Evolutionary conservation across 2,888 invertebrate genomes (phyloP).

Genomic region (Cataglyphis livida): DNA sequence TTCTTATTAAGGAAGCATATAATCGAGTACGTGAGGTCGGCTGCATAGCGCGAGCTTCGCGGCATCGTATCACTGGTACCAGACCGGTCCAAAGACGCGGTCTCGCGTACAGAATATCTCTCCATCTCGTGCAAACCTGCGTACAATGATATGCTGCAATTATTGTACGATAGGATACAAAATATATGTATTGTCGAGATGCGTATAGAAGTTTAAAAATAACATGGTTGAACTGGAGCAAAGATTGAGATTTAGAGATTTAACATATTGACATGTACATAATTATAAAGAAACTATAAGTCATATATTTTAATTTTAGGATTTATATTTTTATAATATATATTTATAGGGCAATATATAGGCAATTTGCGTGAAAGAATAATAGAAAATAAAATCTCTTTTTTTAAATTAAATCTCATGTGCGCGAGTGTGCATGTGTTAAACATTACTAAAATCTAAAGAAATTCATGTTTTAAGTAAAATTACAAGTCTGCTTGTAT

Average conservation of each 20-base stretch:
- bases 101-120: slow-evolving; percentile 94
- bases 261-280: background rate
- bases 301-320: background rate
- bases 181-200: background rate
- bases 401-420: background rate
- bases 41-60: slow-evolving; percentile 90
- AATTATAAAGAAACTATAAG: background rate
- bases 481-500: background rate
- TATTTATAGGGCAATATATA: too few species aligned
- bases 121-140: slow-evolving; percentile 94
- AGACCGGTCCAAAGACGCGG: slow-evolving; percentile 96
- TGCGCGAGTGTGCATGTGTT: background rate
- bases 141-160: background rate
- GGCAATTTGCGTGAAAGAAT: background rate
- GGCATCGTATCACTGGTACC: slow-evolving; percentile 94
- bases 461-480: background rate
- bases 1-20: slow-evolving; percentile 92
- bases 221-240: background rate
- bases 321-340: background rate
- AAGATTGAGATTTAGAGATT: background rate
- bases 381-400: background rate
- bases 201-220: background rate
- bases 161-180: background rate
- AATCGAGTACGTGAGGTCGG: slow-evolving; percentile 88
- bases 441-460: background rate